phyloP scores from a whole-genome alignment of 2,888 invertebrate genomes.

The Drosophila formosana region DNA sequence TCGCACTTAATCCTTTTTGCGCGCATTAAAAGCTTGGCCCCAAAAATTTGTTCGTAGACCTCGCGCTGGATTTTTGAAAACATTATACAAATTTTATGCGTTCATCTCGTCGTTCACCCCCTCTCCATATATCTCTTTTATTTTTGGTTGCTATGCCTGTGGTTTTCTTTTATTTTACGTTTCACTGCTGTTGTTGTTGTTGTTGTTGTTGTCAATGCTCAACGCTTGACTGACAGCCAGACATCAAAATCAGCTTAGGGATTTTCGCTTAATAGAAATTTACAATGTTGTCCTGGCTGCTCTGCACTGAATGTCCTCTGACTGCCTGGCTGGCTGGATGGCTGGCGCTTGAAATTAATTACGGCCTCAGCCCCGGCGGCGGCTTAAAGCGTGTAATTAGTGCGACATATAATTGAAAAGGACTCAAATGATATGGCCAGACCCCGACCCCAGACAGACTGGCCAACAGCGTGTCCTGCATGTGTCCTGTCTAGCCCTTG shows the following conservation, averaged over 20 bases:
- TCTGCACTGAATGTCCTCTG: constrained; percentile 31
- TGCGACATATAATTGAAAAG: constrained; percentile 77
- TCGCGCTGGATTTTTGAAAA: constrained; percentile 52
- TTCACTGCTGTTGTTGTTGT: constrained; percentile 3
- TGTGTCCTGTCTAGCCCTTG: constrained; percentile 34
- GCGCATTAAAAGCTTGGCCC: constrained; percentile 71
- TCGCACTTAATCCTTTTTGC: constrained; percentile 68
- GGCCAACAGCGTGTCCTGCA: constrained; percentile 20
- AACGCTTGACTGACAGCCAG: constrained; percentile 69
- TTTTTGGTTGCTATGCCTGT: constrained; percentile 60
- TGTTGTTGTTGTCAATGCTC: constrained; percentile 35
- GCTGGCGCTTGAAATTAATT: constrained; percentile 70
- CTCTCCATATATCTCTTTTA: constrained; percentile 39
- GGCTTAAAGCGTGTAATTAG: constrained; percentile 75
- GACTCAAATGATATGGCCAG: constrained; percentile 70
- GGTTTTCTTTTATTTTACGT: constrained; percentile 39
- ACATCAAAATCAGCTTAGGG: constrained; percentile 77
- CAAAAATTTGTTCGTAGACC: constrained; percentile 53
- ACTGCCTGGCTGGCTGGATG: constrained; percentile 28
- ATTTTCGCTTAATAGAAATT: constrained; percentile 74
- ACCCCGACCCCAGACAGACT: constrained; percentile 9
- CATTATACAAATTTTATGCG: constrained; percentile 68
- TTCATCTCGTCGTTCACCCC: constrained; percentile 6
- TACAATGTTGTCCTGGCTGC: constrained; percentile 64
- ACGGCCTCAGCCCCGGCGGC: constrained; percentile 64